phyloP scores from a whole-genome alignment of 2,797 vertebrate genomes.

The Pristis pectinata region DNA sequence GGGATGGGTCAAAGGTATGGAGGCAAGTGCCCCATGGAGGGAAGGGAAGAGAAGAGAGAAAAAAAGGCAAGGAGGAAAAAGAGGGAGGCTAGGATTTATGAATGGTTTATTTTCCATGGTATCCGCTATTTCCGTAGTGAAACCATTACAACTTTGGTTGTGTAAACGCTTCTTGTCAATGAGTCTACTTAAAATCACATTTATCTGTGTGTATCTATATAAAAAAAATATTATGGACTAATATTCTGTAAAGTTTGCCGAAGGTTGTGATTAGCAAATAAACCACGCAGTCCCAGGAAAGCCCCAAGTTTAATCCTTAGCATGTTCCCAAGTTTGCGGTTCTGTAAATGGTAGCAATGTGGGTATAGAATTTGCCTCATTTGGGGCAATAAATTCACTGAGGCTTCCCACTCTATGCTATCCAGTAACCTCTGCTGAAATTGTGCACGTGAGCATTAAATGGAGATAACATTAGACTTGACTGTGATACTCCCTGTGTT shows the following conservation, averaged over 20 bases:
- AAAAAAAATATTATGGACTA: neutral
- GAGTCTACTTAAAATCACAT: neutral
- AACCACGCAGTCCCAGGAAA: neutral
- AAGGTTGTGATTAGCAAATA: no score
- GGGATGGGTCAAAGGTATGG: no score
- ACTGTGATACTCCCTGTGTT: neutral
- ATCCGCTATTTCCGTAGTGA: neutral
- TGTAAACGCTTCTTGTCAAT: neutral
- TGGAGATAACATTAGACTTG: neutral
- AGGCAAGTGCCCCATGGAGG: no score
- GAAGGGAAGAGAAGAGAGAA: no score
- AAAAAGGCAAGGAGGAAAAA: no score
- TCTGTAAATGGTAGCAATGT: neutral
- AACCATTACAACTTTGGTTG: neutral
- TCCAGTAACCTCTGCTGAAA: neutral
- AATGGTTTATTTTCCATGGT: neutral
- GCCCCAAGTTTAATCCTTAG: neutral
- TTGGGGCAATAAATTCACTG: neutral
- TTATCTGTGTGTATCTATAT: neutral
- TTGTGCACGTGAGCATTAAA: neutral
- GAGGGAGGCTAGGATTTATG: no score
- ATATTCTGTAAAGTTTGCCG: neutral
- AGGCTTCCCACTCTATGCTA: no score
- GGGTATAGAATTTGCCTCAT: neutral
- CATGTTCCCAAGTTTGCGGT: neutral